These are phyloP conservation scores for Gallinago solitaria DNA, from an alignment of 2,797 vertebrate genomes.

Conservation along the genomic window DNA sequence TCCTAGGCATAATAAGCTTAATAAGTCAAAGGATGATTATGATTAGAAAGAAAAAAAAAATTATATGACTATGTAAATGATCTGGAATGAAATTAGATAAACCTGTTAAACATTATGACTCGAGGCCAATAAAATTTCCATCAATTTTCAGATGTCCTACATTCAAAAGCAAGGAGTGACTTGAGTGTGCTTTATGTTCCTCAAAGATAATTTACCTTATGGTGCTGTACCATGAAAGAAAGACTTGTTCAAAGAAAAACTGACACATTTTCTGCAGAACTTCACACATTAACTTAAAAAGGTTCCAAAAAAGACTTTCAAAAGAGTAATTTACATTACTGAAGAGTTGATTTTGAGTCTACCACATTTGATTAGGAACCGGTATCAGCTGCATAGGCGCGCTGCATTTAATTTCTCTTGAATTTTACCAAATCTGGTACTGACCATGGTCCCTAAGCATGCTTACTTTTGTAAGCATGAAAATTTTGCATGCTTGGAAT, in stretches of 20 bases:
- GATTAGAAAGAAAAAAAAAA: slow-evolving; percentile 21
- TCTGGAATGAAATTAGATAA: slow-evolving; percentile 62
- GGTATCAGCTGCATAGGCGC: slow-evolving; percentile 8
- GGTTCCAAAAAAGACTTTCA: slow-evolving; percentile 62
- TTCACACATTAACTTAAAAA: slow-evolving; percentile 65
- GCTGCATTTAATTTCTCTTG: slow-evolving; percentile 6
- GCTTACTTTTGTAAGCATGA: neutral
- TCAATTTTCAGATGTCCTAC: slow-evolving; percentile 62
- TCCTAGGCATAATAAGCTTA: neutral
- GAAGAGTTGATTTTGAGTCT: slow-evolving; percentile 53
- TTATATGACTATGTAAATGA: slow-evolving; percentile 27
- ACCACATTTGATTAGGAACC: slow-evolving; percentile 58
- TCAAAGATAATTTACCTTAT: slow-evolving; percentile 70
- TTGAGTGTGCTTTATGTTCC: slow-evolving; percentile 57
- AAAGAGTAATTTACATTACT: slow-evolving; percentile 70
- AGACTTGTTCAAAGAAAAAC: slow-evolving; percentile 67
- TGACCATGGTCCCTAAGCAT: neutral
- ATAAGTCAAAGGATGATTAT: slow-evolving; percentile 21
- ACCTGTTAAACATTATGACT: slow-evolving; percentile 60
- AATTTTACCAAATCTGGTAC: neutral
- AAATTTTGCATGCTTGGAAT: neutral
- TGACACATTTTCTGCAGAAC: slow-evolving; percentile 60
- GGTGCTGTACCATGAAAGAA: slow-evolving; percentile 63
- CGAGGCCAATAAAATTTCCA: slow-evolving; percentile 59
- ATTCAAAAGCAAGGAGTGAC: slow-evolving; percentile 56